phyloP scores from a whole-genome alignment of 1,140 invertebrate genomes.

The Solenopsis invicta region DNA sequence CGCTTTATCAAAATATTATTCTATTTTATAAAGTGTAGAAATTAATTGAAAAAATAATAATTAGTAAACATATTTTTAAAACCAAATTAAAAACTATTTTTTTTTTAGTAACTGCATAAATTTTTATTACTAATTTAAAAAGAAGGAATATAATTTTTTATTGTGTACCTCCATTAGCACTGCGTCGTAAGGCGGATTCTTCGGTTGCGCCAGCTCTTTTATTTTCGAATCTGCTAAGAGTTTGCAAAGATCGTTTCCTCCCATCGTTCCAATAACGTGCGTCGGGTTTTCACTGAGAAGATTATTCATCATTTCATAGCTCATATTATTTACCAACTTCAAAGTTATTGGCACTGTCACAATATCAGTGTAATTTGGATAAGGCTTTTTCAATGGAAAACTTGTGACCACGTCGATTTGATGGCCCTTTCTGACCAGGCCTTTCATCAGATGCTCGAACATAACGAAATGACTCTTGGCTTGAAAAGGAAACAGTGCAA shows the following conservation, averaged over 20 bases:
- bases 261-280: neutral
- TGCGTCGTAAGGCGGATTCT: constrained; percentile 73
- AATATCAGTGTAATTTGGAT: constrained; percentile 87
- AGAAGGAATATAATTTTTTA: neutral
- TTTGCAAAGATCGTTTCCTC: constrained; percentile 63
- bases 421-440: constrained; percentile 87
- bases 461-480: constrained; percentile 88
- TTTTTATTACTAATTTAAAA: neutral
- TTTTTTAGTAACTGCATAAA: too few relatives aligned
- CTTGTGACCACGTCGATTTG: constrained; percentile 88
- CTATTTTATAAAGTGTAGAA: too few relatives aligned
- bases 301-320: constrained; percentile 17
- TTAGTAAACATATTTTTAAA: too few relatives aligned
- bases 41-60: too few relatives aligned
- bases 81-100: too few relatives aligned
- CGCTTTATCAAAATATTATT: too few relatives aligned
- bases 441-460: constrained; percentile 87
- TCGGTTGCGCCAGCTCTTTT: constrained; percentile 55
- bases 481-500: constrained; percentile 85
- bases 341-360: constrained; percentile 33
- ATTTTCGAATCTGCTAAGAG: constrained; percentile 33
- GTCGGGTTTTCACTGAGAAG: accelerated
- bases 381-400: constrained; percentile 85
- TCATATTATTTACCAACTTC: constrained; percentile 76
- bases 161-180: constrained; percentile 71